phyloP scores from a whole-genome alignment of 2,888 invertebrate genomes.

The Pherbina coryleti region DNA sequence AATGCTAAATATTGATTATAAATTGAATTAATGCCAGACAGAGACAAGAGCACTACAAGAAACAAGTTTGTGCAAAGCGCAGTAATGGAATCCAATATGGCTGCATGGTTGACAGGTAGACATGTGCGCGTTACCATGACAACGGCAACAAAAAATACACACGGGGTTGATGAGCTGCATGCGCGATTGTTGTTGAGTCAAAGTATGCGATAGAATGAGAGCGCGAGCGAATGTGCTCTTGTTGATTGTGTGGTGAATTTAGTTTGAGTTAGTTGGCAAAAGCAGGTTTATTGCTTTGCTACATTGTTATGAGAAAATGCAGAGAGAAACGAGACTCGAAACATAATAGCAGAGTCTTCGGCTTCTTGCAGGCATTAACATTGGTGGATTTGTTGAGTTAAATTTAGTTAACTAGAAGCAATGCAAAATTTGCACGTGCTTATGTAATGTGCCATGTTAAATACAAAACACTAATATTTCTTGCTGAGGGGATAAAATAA shows the following conservation, averaged over 20 bases:
- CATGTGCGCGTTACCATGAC: slow-evolving; percentile 42
- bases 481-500: no score
- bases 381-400: no score
- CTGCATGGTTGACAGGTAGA: slow-evolving; percentile 59
- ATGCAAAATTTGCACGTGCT: no score
- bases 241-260: neutral
- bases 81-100: slow-evolving; percentile 67
- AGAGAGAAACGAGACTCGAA: no score
- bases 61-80: slow-evolving; percentile 43
- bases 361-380: no score
- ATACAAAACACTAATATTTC: no score
- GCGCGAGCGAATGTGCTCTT: neutral
- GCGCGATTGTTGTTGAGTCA: neutral
- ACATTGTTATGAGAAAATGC: no score
- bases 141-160: slow-evolving; percentile 27
- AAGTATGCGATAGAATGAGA: neutral
- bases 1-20: slow-evolving; percentile 27
- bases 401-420: no score
- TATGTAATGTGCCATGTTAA: no score
- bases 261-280: neutral
- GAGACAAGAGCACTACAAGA: slow-evolving; percentile 48
- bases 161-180: neutral
- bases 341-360: no score
- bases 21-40: slow-evolving; percentile 47
- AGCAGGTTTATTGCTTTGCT: neutral